phyloP scores from a whole-genome alignment of 2,888 invertebrate species.

The Andrena chrysosceles region DNA sequence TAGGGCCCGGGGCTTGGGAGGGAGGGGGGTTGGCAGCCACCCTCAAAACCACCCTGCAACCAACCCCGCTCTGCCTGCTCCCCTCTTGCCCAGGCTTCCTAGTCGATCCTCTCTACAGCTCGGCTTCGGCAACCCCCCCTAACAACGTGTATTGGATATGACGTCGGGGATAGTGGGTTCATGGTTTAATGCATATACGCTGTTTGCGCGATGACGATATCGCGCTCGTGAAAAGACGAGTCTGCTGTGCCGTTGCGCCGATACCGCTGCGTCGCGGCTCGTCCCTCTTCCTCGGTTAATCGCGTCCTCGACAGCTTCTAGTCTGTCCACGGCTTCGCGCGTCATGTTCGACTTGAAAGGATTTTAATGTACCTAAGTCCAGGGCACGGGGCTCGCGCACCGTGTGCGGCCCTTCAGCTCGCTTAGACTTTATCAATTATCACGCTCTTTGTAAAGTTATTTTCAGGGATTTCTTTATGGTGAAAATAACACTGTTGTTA shows the following conservation, averaged over 20 bases:
- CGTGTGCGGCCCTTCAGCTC: not conserved
- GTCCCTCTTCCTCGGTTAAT: slow-evolving; percentile 65
- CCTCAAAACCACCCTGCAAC: slow-evolving; percentile 70
- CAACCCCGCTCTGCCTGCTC: slow-evolving; percentile 48
- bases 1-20: slow-evolving; percentile 61
- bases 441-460: not conserved
- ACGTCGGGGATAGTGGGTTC: slow-evolving; percentile 82
- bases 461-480: too few species aligned
- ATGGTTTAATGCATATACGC: slow-evolving; percentile 82
- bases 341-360: slow-evolving; percentile 63
- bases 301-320: slow-evolving; percentile 61
- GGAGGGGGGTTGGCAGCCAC: slow-evolving; percentile 74
- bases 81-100: slow-evolving; percentile 27
- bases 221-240: slow-evolving; percentile 71
- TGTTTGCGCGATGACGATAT: slow-evolving; percentile 75
- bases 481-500: too few species aligned
- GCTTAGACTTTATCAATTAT: not conserved
- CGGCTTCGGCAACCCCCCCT: slow-evolving; percentile 65
- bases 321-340: slow-evolving; percentile 52
- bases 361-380: slow-evolving; percentile 70
- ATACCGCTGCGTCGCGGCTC: slow-evolving; percentile 12
- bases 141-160: slow-evolving; percentile 83
- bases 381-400: too few species aligned
- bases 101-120: slow-evolving; percentile 34
- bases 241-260: slow-evolving; percentile 17